These are phyloP conservation scores for Burhinus oedicnemus DNA, from an alignment of 2,113 vertebrate species.

Conservation along the genomic window DNA sequence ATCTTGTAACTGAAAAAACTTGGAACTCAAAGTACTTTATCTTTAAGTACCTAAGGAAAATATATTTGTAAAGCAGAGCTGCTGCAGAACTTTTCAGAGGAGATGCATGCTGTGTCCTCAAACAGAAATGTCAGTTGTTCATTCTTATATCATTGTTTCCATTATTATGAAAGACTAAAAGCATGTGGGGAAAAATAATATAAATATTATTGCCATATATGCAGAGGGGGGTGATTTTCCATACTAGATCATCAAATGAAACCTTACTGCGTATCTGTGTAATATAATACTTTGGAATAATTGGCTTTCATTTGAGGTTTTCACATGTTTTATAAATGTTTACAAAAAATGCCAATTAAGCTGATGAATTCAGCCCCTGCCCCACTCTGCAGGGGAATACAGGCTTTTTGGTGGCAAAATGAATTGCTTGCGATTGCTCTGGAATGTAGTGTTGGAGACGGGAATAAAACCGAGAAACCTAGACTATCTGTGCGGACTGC, in stretches of 20 bases:
- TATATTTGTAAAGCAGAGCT: neutral
- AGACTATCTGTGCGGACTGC: neutral
- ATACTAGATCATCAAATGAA: neutral
- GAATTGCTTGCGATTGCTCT: neutral
- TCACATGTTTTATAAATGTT: conserved; percentile 14
- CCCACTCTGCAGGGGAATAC: neutral
- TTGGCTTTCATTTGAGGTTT: neutral
- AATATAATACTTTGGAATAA: neutral
- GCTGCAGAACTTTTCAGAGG: neutral
- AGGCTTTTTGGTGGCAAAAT: neutral
- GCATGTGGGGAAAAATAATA: conserved; percentile 60
- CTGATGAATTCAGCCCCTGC: neutral
- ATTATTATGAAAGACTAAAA: conserved; percentile 58
- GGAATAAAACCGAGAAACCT: neutral
- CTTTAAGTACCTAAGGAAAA: neutral
- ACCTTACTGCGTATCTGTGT: conserved; percentile 12
- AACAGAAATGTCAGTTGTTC: conserved; percentile 58
- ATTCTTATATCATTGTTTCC: conserved; percentile 64
- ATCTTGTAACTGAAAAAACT: neutral
- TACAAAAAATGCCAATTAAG: neutral
- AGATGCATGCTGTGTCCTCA: conserved; percentile 58
- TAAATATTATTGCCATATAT: conserved; percentile 51
- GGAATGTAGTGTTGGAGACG: neutral
- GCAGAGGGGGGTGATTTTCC: conserved; percentile 50
- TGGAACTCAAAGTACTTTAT: neutral